Conservation (phyloP, 2,113 vertebrate genomes). For the Atherinomorus stipes region DNA sequence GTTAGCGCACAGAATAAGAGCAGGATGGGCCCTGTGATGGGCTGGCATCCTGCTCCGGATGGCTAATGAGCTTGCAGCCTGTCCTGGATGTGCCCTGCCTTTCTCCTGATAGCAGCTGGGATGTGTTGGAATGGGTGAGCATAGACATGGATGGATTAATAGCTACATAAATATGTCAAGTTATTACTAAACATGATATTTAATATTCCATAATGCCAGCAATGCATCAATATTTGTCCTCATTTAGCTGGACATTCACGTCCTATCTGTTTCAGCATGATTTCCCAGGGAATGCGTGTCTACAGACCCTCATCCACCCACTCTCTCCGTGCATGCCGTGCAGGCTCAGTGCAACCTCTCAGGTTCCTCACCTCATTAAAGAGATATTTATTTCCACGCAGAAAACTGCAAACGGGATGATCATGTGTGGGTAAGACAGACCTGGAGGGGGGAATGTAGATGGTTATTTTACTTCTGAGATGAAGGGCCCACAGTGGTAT, state of each 20-base stretch:
- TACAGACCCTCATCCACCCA: constrained; percentile 49
- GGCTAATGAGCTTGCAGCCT: no score
- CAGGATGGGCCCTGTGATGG: no score
- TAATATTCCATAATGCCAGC: neutral
- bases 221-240: neutral
- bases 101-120: no score
- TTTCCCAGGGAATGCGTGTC: constrained; percentile 71
- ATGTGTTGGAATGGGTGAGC: no score
- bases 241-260: constrained; percentile 1
- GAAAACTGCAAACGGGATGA: constrained; percentile 60
- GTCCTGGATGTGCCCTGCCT: no score
- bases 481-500: neutral
- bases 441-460: constrained; percentile 4
- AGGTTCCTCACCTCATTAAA: constrained; percentile 86
- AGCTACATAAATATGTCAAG: no score
- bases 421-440: constrained; percentile 4
- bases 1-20: no score
- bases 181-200: no score
- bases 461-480: neutral
- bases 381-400: constrained; percentile 87
- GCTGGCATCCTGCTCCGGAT: no score
- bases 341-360: constrained; percentile 82
- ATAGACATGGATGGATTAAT: no score
- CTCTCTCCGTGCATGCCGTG: constrained; percentile 71
- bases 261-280: constrained; percentile 20